A percentile compares a stretch with the other conserved stretches of the same genome.
phyloP scores from a whole-genome alignment of 2,888 invertebrate species.

The Stratiomys singularior region DNA sequence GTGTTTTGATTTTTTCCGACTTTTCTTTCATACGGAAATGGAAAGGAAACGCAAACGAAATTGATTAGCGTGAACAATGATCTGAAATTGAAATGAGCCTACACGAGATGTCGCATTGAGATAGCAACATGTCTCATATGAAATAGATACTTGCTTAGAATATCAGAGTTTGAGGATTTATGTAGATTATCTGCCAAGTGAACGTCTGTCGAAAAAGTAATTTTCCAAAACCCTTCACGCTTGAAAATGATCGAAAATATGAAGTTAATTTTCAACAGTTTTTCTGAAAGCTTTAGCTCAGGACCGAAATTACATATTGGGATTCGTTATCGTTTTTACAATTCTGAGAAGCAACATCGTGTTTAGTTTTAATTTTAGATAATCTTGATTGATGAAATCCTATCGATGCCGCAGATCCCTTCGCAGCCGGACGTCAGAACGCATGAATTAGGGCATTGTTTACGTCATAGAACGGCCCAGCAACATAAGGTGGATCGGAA shows the following conservation, averaged over 20 bases:
- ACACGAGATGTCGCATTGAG: too few species aligned
- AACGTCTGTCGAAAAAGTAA: neutral
- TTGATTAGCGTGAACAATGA: neutral
- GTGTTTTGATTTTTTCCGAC: neutral
- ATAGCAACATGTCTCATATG: too few species aligned
- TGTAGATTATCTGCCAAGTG: too few species aligned
- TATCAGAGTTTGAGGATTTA: neutral
- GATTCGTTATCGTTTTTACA: too few species aligned
- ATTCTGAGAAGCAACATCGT: too few species aligned
- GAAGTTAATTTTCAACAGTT: too few species aligned
- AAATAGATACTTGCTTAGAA: too few species aligned
- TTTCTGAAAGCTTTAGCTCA: too few species aligned
- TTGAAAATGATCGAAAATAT: too few species aligned
- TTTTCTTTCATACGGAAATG: neutral
- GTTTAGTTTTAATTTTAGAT: neutral
- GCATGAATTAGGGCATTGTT: conserved; percentile 11
- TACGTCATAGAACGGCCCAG: conserved; percentile 8
- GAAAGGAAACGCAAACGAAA: neutral
- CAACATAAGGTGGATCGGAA: neutral
- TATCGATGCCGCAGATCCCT: neutral
- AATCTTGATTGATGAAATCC: neutral
- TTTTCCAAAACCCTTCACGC: too few species aligned
- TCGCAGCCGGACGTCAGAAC: conserved; percentile 6
- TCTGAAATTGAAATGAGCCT: neutral
- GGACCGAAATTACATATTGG: too few species aligned